phyloP scores from a whole-genome alignment of 1,140 invertebrate genomes.

The Drosophila busckii region DNA sequence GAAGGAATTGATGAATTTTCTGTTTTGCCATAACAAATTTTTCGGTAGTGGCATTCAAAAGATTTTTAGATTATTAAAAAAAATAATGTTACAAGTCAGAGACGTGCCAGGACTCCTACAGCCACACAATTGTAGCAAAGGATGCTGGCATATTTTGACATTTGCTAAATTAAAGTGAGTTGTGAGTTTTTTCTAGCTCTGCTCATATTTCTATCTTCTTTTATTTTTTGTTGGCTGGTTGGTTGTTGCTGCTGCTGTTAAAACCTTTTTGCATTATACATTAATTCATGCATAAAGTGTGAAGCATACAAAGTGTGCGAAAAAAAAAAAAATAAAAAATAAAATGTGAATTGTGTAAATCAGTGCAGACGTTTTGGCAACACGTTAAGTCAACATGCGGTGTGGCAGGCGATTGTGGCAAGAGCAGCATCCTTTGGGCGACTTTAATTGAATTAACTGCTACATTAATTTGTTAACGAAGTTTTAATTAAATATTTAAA shows the following conservation, averaged over 20 bases:
- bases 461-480: too few species aligned
- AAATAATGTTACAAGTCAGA: constrained; percentile 32
- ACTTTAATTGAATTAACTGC: too few species aligned
- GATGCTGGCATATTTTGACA: constrained; percentile 46
- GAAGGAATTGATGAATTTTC: constrained; percentile 52
- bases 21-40: constrained; percentile 32
- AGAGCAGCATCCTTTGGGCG: constrained; percentile 14
- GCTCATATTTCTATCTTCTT: constrained; percentile 5
- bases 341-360: constrained; percentile 21
- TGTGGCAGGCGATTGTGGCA: too few species aligned
- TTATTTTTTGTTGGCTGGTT: constrained; percentile 1
- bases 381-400: constrained; percentile 39
- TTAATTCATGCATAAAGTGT: constrained; percentile 53
- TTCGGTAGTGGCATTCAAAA: constrained; percentile 47
- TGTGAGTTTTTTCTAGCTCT: constrained; percentile 25
- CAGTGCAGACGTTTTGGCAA: constrained; percentile 31
- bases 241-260: constrained; percentile 13
- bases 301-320: constrained; percentile 1
- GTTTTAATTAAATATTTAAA: too few species aligned
- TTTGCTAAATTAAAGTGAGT: constrained; percentile 66
- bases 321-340: constrained; percentile 9
- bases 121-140: constrained; percentile 14
- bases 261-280: constrained; percentile 49
- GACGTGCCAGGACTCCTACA: not conserved
- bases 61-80: constrained; percentile 73